Evolutionary conservation across 2,797 vertebrate genomes (phyloP).

Genomic region (Podarcis siculus): DNA sequence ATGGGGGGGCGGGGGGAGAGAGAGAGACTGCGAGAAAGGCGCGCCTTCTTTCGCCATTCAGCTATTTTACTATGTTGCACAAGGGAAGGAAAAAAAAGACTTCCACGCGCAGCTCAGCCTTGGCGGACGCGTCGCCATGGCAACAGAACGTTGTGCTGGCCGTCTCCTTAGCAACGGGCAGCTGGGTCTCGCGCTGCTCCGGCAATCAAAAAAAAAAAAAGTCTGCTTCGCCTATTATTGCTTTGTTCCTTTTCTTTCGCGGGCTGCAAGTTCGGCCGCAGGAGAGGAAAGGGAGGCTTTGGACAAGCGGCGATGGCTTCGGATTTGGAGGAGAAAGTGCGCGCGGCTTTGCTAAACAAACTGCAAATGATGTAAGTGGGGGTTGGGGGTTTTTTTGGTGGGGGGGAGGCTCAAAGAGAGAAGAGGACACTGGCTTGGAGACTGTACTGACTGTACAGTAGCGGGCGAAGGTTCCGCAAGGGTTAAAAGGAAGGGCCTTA

Average conservation of each 20-base stretch:
- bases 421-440: background rate
- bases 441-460: background rate
- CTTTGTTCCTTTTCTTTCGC: background rate
- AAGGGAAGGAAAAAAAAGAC: background rate
- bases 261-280: background rate
- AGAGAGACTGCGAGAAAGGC: background rate
- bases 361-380: constrained; percentile 69
- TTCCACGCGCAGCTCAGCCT: background rate
- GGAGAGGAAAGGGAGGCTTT: no score
- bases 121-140: constrained; percentile 14
- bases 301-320: constrained; percentile 52
- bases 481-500: no score
- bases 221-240: background rate
- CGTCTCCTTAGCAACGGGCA: constrained; percentile 51
- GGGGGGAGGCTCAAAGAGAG: no score
- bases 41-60: background rate
- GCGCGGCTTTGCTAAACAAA: constrained; percentile 49
- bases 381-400: no score
- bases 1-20: accelerated
- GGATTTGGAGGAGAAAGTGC: constrained; percentile 61
- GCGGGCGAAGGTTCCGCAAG: no score
- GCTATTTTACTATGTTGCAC: no score
- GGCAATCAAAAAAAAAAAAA: background rate
- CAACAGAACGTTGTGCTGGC: constrained; percentile 60
- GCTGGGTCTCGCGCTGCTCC: background rate